Evolutionary conservation across 2,888 invertebrate species (phyloP).

Genomic region (Drosophila dives): DNA sequence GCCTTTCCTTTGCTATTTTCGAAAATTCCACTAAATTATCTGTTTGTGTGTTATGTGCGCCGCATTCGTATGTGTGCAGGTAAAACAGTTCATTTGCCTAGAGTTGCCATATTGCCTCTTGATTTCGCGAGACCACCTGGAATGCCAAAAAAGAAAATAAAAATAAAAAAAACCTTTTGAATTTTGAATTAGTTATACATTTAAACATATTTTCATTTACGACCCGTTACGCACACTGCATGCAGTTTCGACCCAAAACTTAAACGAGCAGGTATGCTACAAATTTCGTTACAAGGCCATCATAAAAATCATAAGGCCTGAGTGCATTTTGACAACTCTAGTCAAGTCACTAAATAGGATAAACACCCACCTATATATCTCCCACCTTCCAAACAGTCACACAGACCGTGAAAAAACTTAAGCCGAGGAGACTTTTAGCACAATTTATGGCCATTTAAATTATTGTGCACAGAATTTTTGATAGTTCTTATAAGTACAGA

Average conservation of each 20-base stretch:
- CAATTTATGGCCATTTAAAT: slow-evolving; percentile 67
- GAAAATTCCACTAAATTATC: slow-evolving; percentile 78
- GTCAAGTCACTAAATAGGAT: slow-evolving; percentile 59
- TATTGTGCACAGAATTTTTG: slow-evolving; percentile 61
- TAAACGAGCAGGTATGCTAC: slow-evolving; percentile 50
- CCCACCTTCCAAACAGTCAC: not conserved
- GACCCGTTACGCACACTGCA: slow-evolving; percentile 16
- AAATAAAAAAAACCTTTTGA: slow-evolving; percentile 41
- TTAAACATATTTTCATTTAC: slow-evolving; percentile 49
- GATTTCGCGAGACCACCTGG: slow-evolving; percentile 68
- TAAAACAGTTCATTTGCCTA: slow-evolving; percentile 79
- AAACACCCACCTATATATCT: slow-evolving; percentile 51
- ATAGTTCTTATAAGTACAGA: slow-evolving; percentile 57
- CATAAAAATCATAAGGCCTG: slow-evolving; percentile 19
- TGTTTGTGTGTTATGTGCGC: slow-evolving; percentile 49
- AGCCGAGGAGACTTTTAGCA: slow-evolving; percentile 54
- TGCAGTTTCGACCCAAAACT: slow-evolving; percentile 28
- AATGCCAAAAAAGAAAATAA: slow-evolving; percentile 32
- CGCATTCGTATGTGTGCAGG: slow-evolving; percentile 59
- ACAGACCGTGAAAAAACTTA: slow-evolving; percentile 43
- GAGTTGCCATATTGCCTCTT: slow-evolving; percentile 63
- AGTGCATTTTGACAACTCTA: slow-evolving; percentile 49
- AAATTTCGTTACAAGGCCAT: slow-evolving; percentile 33
- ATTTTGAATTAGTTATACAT: slow-evolving; percentile 49
- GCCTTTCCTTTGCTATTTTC: slow-evolving; percentile 75